phyloP scores from a whole-genome alignment of 1,140 invertebrate genomes.

The Cyclargus thomasi region DNA sequence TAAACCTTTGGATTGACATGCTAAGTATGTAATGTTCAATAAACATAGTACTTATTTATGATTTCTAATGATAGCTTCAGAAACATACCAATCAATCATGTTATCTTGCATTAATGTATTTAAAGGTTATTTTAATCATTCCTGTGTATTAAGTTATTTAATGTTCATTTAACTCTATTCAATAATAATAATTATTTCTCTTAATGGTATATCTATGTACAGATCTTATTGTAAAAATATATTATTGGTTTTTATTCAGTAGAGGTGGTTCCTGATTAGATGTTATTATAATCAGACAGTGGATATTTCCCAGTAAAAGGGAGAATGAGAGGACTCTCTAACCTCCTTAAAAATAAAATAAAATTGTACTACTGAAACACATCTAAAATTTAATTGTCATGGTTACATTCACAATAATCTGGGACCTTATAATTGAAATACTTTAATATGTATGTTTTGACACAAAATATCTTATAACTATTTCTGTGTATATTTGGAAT shows the following conservation, averaged over 20 bases:
- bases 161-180: not conserved
- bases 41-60: too few relatives aligned
- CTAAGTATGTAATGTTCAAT: too few relatives aligned
- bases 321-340: too few relatives aligned
- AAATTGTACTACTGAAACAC: too few relatives aligned
- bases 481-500: constrained; percentile 69
- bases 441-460: constrained; percentile 13
- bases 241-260: constrained; percentile 7
- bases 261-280: too few relatives aligned
- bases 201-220: not conserved
- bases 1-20: too few relatives aligned
- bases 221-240: constrained; percentile 3
- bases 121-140: constrained; percentile 1
- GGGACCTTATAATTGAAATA: not conserved
- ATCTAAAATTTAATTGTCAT: too few relatives aligned
- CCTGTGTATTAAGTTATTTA: not conserved
- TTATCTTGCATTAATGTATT: not conserved
- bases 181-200: not conserved
- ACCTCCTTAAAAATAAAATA: too few relatives aligned
- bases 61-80: too few relatives aligned
- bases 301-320: too few relatives aligned
- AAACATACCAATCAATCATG: not conserved
- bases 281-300: too few relatives aligned
- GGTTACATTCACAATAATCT: too few relatives aligned
- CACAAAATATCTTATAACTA: constrained; percentile 29